A percentile compares a stretch with the other conserved stretches of the same genome.
Conservation (phyloP, 2,797 vertebrate species). For the Rhinophrynus dorsalis region DNA sequence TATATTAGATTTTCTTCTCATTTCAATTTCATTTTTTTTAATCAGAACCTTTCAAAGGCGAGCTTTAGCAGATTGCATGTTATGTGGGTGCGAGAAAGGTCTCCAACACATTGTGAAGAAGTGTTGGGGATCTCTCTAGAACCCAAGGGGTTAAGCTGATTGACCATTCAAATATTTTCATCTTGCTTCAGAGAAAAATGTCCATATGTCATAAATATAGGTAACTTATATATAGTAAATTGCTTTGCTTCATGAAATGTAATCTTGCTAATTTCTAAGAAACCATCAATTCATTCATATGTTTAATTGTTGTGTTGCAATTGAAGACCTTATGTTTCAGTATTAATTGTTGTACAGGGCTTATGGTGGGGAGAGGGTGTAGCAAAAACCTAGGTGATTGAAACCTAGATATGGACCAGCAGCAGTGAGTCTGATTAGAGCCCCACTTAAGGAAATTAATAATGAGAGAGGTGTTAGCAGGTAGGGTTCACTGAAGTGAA, state of each 20-base stretch:
- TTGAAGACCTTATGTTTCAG: neutral
- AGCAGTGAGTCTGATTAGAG: too few species aligned
- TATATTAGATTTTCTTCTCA: slow-evolving; percentile 46
- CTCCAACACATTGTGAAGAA: too few species aligned
- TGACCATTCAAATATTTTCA: neutral
- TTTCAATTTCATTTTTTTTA: neutral
- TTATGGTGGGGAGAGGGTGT: too few species aligned
- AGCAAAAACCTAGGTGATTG: too few species aligned
- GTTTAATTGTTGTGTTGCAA: neutral
- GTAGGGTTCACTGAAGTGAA: too few species aligned
- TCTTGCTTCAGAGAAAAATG: neutral
- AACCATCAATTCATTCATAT: neutral
- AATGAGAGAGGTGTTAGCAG: too few species aligned
- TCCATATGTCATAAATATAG: neutral
- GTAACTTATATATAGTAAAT: neutral
- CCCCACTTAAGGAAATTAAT: too few species aligned
- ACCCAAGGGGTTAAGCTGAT: neutral
- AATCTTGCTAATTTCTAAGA: neutral
- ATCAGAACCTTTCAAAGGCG: neutral
- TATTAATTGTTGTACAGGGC: too few species aligned
- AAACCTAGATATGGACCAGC: too few species aligned
- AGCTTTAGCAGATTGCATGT: neutral
- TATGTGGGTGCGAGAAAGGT: too few species aligned
- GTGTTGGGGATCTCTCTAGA: too few species aligned
- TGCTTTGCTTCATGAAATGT: neutral